Conservation (phyloP, 37 sponge, comb jelly and placozoan species). For the Ianthella basta region DNA sequence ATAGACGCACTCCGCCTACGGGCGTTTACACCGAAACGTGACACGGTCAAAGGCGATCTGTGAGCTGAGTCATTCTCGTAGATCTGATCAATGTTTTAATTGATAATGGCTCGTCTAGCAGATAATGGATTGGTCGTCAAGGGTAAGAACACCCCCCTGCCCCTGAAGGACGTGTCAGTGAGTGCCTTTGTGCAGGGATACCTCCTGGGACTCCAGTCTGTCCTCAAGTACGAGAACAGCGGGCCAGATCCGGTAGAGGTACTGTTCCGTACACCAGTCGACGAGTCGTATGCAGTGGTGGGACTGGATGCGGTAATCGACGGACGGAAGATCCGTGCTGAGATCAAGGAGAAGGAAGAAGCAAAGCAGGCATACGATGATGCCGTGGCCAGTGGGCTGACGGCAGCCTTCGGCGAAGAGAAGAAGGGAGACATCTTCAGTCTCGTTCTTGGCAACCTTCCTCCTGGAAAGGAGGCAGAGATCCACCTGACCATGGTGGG, state of each 20-base stretch:
- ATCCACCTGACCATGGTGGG: constrained; percentile 44
- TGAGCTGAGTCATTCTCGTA: too few species aligned
- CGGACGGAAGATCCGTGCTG: constrained; percentile 64
- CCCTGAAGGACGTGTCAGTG: constrained; percentile 64
- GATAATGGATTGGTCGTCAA: constrained; percentile 36
- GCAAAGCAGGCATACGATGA: constrained; percentile 72
- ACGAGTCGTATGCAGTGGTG: constrained; percentile 74
- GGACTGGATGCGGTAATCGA: constrained; percentile 47
- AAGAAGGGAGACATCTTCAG: constrained; percentile 78
- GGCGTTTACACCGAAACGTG: too few species aligned
- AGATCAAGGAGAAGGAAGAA: constrained; percentile 76
- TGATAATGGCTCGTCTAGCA: too few species aligned
- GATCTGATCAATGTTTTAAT: too few species aligned
- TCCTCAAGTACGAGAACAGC: constrained; percentile 67
- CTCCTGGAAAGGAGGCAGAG: constrained; percentile 60
- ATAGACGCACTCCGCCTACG: too few species aligned
- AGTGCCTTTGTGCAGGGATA: constrained; percentile 39
- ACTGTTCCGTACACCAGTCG: constrained; percentile 74
- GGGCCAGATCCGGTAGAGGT: constrained; percentile 56
- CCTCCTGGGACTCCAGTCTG: constrained; percentile 60
- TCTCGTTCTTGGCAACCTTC: constrained; percentile 76
- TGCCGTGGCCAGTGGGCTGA: constrained; percentile 68
- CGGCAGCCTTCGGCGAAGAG: constrained; percentile 78
- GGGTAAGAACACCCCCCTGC: constrained; percentile 23
- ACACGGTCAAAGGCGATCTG: too few species aligned